Base-by-base conservation (phyloP, 1,140 invertebrate species). In the Micrasema minimum region DNA sequence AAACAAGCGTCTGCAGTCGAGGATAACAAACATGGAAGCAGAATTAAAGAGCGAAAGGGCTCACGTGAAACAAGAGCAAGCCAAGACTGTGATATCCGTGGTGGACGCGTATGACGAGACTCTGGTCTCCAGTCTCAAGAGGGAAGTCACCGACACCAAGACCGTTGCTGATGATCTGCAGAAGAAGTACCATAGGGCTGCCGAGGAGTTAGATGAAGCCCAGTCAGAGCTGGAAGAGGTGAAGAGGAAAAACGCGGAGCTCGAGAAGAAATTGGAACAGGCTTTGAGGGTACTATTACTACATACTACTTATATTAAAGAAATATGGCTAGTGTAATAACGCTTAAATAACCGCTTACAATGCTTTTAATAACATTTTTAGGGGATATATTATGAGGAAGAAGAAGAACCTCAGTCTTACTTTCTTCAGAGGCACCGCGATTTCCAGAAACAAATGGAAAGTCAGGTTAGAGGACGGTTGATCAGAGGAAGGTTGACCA, bases 131-230 rank as follows among this genome's bases (percentile, higher is more conserved):
- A 89, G 86, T 59, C 83, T 95, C 50, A 93, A 92, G 79, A 86
- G 87, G 62, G 92, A 95, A 80, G 90, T 90, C 0, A 88, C 91
- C 72, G 88, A 91, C 72, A 89, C 92, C 0, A 89, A 91, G 77
- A 90, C 91, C 77, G 89, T 89, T 16, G 90, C 91, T 0, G 92
- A 94, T 77, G 90, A 92, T 77, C 86, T 93, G 71, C 92, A 95
- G 77, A 89, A 90, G 76, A 92, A 93, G 77, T 94, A 90, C 78
- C 87, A 90, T 38, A 85, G 88, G 73, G 88, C 88, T 3, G 88
- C 90, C 2, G 90, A 93, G 76, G 88, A 93, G 80, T 86, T 94
- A 67, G 92, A 94, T 70, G 88, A 89, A 37, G 88, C 90, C 0
- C 88, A 91, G 79, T 88, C 87, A 16, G 91, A 93, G 78, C 82